A percentile compares a stretch with the other conserved stretches of the same genome.
Conservation (phyloP, 2,113 vertebrate genomes). For the Paraplagusia blochii region DNA sequence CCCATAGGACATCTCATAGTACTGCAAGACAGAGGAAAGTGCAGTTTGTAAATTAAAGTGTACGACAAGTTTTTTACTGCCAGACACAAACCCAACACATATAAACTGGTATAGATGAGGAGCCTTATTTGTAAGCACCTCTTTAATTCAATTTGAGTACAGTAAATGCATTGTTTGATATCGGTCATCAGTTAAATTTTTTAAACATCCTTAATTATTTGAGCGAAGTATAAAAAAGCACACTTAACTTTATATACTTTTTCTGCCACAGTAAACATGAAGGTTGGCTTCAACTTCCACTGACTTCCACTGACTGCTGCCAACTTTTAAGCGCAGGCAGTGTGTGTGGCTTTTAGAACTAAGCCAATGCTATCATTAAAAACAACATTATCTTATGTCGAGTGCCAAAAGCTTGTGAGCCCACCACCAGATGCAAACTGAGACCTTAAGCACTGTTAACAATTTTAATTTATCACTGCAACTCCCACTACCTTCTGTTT, state of each 20-base stretch:
- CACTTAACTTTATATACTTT: constrained; percentile 1
- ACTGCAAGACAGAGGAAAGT: constrained; percentile 69
- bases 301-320: constrained; percentile 8
- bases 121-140: neutral
- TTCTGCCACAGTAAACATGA: constrained; percentile 7
- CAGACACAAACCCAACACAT: no score
- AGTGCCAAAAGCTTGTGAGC: constrained; percentile 26
- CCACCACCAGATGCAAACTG: constrained; percentile 38
- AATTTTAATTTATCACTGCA: constrained; percentile 45
- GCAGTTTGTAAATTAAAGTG: neutral
- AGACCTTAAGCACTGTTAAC: constrained; percentile 33
- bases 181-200: no score
- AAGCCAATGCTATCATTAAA: constrained; percentile 31
- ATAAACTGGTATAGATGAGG: no score
- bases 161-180: no score
- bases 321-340: constrained; percentile 22
- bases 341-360: constrained; percentile 26
- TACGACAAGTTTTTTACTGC: neutral
- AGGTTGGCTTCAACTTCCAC: constrained; percentile 13
- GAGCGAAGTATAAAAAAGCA: neutral
- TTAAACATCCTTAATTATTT: neutral
- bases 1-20: constrained; percentile 94
- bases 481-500: constrained; percentile 50
- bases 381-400: constrained; percentile 34
- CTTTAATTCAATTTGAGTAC: neutral